Evolutionary conservation across 2,113 vertebrate species (phyloP), one percentile per base, ranked within the genome.

Genomic region (Oreochromis niloticus): DNA sequence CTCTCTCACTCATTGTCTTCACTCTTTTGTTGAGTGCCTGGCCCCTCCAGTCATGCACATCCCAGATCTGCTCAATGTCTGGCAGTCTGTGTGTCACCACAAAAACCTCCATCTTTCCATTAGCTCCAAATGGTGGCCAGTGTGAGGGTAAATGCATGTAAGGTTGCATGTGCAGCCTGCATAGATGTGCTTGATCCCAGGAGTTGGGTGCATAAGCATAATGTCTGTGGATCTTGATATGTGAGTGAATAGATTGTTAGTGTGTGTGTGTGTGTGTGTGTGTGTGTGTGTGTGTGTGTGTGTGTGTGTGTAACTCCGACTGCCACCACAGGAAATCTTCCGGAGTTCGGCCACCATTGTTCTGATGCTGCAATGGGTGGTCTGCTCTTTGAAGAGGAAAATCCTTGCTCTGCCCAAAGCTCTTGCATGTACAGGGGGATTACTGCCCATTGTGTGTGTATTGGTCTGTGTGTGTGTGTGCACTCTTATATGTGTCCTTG

Each of bases 301-400:
- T 39, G 63, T 55, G 50, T 71, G 36, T 68, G 81, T 82, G 81
- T 71, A 80, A 48, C 24, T 81, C 43, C 81, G 84, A 61, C 46
- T 22, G 22, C 73, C 57, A 16, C 88, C 88, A 85, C 82, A 85
- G 85, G 90, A 91, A 91, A 80, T 87, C 88, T 94, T 89, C 91
- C 87, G 66, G 89, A 88, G 68, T 91, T 88, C 22, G 5, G 68
- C 81, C 93, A 88, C 71, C 85, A 93, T 93, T 94, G 91, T 94
- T 94, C 87, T 34, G 13, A 80, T 2, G 59, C 80, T 93, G 81
- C 27, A 16, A 87, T 92, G 93, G 93, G 95, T 93, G 94, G 94
- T 94, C 93, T 92, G 80, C 87, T 91, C 93, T 95, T 93, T 94
- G 93, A 95, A 92, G 89, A 90, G 87, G 92, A 94, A 94, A 95